Conservation (phyloP, 1,140 invertebrate genomes). For the Heliconius eleuchia region DNA sequence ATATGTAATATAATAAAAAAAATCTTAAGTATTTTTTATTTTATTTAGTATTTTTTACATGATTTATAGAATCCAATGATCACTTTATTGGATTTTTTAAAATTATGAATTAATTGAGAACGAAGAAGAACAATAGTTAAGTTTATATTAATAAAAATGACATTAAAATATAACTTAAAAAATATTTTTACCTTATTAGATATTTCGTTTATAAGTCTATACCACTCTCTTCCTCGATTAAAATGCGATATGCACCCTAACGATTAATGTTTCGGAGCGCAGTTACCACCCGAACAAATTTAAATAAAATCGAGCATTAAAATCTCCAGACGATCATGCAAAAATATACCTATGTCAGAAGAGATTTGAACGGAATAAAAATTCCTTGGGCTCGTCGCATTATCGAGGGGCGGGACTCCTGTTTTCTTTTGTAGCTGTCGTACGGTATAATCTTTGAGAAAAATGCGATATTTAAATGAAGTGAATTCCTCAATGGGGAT, state of each 20-base stretch:
- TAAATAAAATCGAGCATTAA: slow-evolving; percentile 79
- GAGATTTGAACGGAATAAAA: slow-evolving; percentile 81
- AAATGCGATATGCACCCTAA: slow-evolving; percentile 27
- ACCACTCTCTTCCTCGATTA: neutral
- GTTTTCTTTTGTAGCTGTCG: slow-evolving; percentile 82
- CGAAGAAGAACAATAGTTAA: no score
- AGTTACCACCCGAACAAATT: slow-evolving; percentile 74
- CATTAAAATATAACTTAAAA: no score
- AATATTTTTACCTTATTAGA: neutral
- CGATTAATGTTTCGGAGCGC: slow-evolving; percentile 73
- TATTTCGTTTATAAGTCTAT: neutral
- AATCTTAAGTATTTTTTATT: no score
- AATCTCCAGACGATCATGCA: slow-evolving; percentile 76
- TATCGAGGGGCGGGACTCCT: slow-evolving; percentile 77
- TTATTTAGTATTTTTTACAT: no score
- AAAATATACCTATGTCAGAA: slow-evolving; percentile 79
- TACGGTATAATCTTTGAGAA: slow-evolving; percentile 82
- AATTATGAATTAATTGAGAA: no score
- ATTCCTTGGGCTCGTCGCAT: slow-evolving; percentile 80
- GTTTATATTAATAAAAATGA: no score
- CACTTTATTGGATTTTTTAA: no score
- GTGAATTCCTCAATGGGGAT: slow-evolving; percentile 74
- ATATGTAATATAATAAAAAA: no score
- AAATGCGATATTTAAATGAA: slow-evolving; percentile 83
- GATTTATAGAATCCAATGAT: no score